Evolutionary conservation across 92 coral and sea anemone species (phyloP).

Genomic region (Desmophyllum pertusum): DNA sequence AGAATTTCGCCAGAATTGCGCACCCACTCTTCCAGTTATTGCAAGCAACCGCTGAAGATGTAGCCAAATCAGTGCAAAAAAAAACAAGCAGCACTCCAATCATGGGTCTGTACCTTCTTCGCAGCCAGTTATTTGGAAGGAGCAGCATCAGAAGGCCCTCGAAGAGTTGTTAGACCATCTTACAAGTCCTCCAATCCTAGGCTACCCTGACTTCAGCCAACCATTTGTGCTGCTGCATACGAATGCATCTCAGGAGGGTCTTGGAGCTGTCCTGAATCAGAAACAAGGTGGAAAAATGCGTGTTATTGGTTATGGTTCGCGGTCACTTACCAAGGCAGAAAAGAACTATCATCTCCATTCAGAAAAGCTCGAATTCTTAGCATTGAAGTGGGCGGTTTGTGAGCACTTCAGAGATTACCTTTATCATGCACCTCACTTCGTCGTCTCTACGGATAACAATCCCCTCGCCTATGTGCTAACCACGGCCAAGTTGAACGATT

Average conservation of each 20-base stretch:
- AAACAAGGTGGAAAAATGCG: conserved; percentile 44
- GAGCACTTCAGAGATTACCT: conserved; percentile 48
- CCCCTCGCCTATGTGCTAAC: conserved; percentile 45
- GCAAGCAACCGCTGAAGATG: no score
- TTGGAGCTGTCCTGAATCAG: conserved; percentile 41
- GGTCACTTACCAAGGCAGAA: conserved; percentile 40
- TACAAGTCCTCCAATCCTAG: conserved; percentile 54
- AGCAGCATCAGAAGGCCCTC: conserved; percentile 50
- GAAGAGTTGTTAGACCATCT: conserved; percentile 40
- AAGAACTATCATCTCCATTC: conserved; percentile 41
- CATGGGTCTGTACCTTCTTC: conserved; percentile 42
- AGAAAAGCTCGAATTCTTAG: conserved; percentile 38
- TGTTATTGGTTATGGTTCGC: conserved; percentile 46
- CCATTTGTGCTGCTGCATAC: conserved; percentile 39
- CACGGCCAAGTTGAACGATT: conserved; percentile 42
- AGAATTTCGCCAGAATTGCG: conserved; percentile 32
- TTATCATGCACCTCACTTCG: conserved; percentile 6
- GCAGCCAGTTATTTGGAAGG: conserved; percentile 52
- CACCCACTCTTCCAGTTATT: conserved; percentile 12
- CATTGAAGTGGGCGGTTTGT: conserved; percentile 41
- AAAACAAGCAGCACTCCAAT: not conserved
- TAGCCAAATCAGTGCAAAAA: no score
- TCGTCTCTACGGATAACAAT: conserved; percentile 21
- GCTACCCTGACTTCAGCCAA: conserved; percentile 51
- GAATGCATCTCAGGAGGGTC: conserved; percentile 26